Evolutionary conservation across 2,888 invertebrate genomes (phyloP), one percentile per base, ranked within the genome.

Genomic region (Temnothorax ravouxi): DNA sequence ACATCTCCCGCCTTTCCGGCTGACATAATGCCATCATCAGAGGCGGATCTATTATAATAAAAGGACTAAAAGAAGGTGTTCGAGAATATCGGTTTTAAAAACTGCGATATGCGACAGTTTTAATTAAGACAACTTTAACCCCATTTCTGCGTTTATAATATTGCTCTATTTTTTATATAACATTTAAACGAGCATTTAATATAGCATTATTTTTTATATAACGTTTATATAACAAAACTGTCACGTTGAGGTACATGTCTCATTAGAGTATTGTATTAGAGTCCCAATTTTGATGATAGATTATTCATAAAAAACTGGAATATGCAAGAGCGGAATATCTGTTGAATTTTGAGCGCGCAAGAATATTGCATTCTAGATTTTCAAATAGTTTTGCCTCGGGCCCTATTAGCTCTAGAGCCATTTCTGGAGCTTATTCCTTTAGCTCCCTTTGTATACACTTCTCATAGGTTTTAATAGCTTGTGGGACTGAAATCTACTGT

Each of bases 1-100:
- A 91, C 91, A 91, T 93, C 92, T 92, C 90, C 91, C 86, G 90
- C 88, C 91, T 92, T 91, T 88, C 88, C 91, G 92, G 90, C 88
- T 91, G 89, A 91, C 89, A 92, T 90, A 90, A 92, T 89, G 85
- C 88, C 82, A 86, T 91, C 89, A 88, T 90, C 88, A 77, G 47
- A 59, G 47, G 59, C 83, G 71, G 71, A 71, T 61, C 79, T 71
- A 80, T 71, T 61, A n/a, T n/a, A n/a, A n/a, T n/a, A 41, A 59
- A 67, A 54, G 56, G 84, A 86, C 47, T 25, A 86, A 75, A 84
- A 47, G 6, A 41, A 61, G 44, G 61, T 75, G 66, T 21, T 18
- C 44, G 72, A n/a, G 50, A 21, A 54, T 13, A 29, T 29, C 56
- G 25, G n/a, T 54, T 41, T 44, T 15, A 56, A 44, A 59, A 54